Evolutionary conservation across 2,113 vertebrate species (phyloP).

Genomic region (Hippocampus mohnikei): DNA sequence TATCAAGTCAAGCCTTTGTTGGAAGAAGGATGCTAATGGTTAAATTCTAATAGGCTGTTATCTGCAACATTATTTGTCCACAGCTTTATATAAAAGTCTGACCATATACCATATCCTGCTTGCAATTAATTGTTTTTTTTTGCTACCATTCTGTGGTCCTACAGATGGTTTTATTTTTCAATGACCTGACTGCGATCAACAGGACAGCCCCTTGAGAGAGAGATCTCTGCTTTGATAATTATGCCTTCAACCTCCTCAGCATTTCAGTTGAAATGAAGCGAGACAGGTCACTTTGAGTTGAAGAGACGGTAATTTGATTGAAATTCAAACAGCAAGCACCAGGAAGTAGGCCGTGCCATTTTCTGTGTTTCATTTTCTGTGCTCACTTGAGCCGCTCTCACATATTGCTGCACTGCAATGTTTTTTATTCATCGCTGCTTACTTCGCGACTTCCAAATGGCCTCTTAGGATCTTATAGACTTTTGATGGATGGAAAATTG

Average conservation of each 20-base stretch:
- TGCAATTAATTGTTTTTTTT: conserved; percentile 4
- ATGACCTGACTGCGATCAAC: conserved; percentile 64
- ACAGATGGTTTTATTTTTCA: conserved; percentile 68
- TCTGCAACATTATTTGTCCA: conserved; percentile 54
- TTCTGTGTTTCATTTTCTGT: conserved; percentile 53
- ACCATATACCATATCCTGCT: conserved; percentile 38
- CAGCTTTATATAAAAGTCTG: conserved; percentile 36
- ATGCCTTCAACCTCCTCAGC: conserved; percentile 72
- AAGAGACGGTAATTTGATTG: conserved; percentile 73
- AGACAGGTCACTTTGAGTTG: conserved; percentile 73
- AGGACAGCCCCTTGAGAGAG: conserved; percentile 63
- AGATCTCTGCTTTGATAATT: conserved; percentile 72
- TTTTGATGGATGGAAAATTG: conserved; percentile 21
- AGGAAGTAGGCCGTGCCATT: conserved; percentile 66
- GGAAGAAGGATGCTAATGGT: conserved; percentile 53
- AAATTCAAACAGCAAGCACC: conserved; percentile 73
- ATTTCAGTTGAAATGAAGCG: conserved; percentile 73
- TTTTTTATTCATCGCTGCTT: conserved; percentile 42
- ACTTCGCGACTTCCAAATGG: conserved; percentile 43
- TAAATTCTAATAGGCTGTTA: conserved; percentile 58
- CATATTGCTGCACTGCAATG: conserved; percentile 45
- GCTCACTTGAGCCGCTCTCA: conserved; percentile 56
- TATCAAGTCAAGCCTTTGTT: conserved; percentile 56
- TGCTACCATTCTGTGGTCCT: conserved; percentile 50
- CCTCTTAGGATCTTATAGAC: conserved; percentile 18